A percentile compares a stretch with the other conserved stretches of the same genome.
These are phyloP conservation scores for Pseudomyrmex concolor DNA, from an alignment of 1,140 invertebrate species.

Conservation along the genomic window DNA sequence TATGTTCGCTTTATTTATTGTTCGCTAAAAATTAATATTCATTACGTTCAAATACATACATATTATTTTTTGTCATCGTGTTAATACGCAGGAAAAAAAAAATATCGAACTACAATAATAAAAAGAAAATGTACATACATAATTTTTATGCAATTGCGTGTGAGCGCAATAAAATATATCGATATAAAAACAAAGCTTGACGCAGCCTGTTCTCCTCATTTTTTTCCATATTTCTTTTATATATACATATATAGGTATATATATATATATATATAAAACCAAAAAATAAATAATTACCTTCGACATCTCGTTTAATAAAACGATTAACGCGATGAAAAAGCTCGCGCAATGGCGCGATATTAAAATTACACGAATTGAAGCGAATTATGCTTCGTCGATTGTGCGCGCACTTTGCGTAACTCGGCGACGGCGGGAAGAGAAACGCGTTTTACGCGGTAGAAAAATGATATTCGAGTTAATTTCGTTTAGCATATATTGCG, in stretches of 20 bases:
- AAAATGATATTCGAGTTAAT: conserved; percentile 56
- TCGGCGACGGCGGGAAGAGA: not conserved
- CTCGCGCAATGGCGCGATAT: conserved; percentile 8
- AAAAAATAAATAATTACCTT: conserved; percentile 41
- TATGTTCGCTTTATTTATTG: not conserved
- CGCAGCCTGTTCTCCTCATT: no score
- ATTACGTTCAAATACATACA: not conserved
- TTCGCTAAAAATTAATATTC: not conserved
- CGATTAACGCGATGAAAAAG: conserved; percentile 37
- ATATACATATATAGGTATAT: no score
- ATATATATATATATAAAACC: no score
- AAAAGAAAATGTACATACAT: no score
- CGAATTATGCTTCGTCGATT: conserved; percentile 48
- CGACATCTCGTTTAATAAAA: conserved; percentile 14
- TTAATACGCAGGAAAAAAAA: no score
- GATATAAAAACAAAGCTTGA: no score
- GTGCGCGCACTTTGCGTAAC: conserved; percentile 34
- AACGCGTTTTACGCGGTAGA: conserved; percentile 27
- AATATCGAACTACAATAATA: no score
- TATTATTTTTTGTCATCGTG: not conserved
- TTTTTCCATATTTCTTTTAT: no score
- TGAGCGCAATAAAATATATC: no score
- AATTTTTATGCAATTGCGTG: no score
- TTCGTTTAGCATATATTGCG: conserved; percentile 47
- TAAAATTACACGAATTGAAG: conserved; percentile 50